These are phyloP conservation scores for Chorisops tibialis DNA, from an alignment of 2,888 invertebrate genomes.

Conservation along the genomic window DNA sequence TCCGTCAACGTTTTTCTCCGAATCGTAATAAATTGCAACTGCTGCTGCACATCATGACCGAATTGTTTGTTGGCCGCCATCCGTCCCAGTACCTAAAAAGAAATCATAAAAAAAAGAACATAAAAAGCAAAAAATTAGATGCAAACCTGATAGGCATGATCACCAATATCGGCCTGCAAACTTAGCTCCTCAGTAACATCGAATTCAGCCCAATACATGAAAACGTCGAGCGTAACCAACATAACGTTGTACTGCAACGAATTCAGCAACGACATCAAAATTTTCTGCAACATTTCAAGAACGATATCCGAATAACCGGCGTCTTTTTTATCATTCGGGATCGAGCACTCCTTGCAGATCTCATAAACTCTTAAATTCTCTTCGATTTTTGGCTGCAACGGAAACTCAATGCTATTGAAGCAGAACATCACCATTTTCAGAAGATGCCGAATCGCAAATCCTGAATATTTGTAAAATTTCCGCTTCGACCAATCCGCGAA, in stretches of 20 bases:
- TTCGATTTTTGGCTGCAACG: slow-evolving; percentile 34
- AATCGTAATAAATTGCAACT: slow-evolving; percentile 40
- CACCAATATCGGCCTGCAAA: slow-evolving; percentile 42
- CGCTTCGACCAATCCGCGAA: slow-evolving; percentile 39
- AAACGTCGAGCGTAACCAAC: slow-evolving; percentile 41
- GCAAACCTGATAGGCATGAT: slow-evolving; percentile 38
- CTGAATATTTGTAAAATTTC: slow-evolving; percentile 40
- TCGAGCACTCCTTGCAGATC: slow-evolving; percentile 35
- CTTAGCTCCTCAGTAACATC: slow-evolving; percentile 38
- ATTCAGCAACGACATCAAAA: slow-evolving; percentile 41
- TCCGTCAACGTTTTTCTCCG: slow-evolving; percentile 41
- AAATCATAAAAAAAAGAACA: too few species aligned
- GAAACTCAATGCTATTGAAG: slow-evolving; percentile 40
- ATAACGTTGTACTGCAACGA: slow-evolving; percentile 42
- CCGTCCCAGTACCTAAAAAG: slow-evolving; percentile 40
- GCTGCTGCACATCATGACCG: slow-evolving; percentile 40
- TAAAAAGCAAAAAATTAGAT: too few species aligned
- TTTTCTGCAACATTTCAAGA: slow-evolving; percentile 39
- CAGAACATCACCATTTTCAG: slow-evolving; percentile 39
- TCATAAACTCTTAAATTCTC: slow-evolving; percentile 37
- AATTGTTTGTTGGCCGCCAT: slow-evolving; percentile 39
- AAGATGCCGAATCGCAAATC: slow-evolving; percentile 41
- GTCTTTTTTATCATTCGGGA: neutral
- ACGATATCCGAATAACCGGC: slow-evolving; percentile 28
- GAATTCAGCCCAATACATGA: slow-evolving; percentile 45